A percentile compares a stretch with the other conserved stretches of the same genome.
Evolutionary conservation across 2,113 vertebrate species (phyloP).

Genomic region (Cygnus buccinator): DNA sequence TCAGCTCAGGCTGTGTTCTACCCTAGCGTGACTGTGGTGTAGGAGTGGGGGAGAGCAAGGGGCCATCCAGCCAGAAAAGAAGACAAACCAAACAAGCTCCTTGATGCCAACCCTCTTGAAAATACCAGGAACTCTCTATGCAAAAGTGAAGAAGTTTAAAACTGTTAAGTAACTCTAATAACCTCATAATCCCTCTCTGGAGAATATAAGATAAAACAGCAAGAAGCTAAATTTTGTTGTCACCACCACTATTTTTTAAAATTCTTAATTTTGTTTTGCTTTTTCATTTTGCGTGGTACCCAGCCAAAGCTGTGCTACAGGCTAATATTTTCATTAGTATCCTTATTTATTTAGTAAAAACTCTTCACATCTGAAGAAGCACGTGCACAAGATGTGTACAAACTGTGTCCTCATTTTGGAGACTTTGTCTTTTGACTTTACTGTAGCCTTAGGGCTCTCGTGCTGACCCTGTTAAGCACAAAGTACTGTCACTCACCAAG

Average conservation of each 20-base stretch:
- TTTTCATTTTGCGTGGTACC: not conserved
- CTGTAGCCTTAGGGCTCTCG: conserved; percentile 25
- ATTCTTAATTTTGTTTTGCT: not conserved
- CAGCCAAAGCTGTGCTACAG: not conserved
- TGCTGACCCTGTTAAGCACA: not conserved
- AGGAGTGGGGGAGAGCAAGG: not conserved
- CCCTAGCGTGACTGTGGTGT: rapidly evolving
- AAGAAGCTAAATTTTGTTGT: not conserved
- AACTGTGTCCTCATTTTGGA: conserved; percentile 18
- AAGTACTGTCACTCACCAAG: not conserved
- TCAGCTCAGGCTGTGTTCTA: not conserved
- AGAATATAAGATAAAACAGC: not conserved
- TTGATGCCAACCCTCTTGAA: not conserved
- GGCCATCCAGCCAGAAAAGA: not conserved
- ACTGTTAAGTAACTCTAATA: not conserved
- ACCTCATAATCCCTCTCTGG: not conserved
- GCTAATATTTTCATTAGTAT: conserved; percentile 14
- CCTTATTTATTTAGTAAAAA: conserved; percentile 6
- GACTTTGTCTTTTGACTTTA: conserved; percentile 32
- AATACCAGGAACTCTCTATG: not conserved
- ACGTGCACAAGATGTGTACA: not conserved
- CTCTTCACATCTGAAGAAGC: conserved; percentile 44
- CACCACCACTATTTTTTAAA: not conserved
- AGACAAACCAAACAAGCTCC: not conserved
- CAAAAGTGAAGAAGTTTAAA: not conserved